Evolutionary conservation across 2,797 vertebrate species (phyloP).

Genomic region (Eulemur mongoz): DNA sequence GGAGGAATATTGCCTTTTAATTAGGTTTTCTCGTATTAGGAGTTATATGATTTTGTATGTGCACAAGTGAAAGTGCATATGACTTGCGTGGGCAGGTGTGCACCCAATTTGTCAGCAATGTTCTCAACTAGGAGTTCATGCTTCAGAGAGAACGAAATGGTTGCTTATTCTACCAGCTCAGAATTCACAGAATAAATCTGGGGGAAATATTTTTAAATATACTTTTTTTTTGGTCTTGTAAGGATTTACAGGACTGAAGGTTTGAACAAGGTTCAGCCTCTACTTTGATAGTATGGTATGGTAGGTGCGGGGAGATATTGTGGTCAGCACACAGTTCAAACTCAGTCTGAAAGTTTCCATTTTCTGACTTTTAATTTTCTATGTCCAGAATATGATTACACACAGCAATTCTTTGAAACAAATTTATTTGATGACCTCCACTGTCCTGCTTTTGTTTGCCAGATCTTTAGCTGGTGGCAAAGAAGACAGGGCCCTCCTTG

Average conservation of each 20-base stretch:
- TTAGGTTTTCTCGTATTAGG: constrained; percentile 12
- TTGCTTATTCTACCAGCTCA: background rate
- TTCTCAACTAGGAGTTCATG: background rate
- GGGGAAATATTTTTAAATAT: background rate
- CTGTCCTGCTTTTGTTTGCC: background rate
- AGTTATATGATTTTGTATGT: background rate
- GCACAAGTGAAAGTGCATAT: background rate
- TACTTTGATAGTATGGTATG: background rate
- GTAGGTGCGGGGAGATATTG: background rate
- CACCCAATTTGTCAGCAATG: background rate
- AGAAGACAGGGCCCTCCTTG: background rate
- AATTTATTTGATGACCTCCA: background rate
- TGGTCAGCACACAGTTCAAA: background rate
- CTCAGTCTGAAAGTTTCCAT: background rate
- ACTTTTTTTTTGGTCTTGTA: background rate
- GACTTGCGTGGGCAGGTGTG: background rate
- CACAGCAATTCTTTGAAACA: background rate
- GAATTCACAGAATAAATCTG: background rate
- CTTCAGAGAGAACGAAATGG: background rate
- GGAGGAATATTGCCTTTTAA: constrained; percentile 20
- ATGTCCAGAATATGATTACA: background rate
- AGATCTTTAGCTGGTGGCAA: background rate
- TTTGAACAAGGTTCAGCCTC: background rate
- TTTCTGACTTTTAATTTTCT: background rate
- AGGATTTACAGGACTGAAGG: background rate